These are phyloP conservation scores for Aethes cnicana DNA, from an alignment of 2,888 invertebrate species.

Conservation along the genomic window DNA sequence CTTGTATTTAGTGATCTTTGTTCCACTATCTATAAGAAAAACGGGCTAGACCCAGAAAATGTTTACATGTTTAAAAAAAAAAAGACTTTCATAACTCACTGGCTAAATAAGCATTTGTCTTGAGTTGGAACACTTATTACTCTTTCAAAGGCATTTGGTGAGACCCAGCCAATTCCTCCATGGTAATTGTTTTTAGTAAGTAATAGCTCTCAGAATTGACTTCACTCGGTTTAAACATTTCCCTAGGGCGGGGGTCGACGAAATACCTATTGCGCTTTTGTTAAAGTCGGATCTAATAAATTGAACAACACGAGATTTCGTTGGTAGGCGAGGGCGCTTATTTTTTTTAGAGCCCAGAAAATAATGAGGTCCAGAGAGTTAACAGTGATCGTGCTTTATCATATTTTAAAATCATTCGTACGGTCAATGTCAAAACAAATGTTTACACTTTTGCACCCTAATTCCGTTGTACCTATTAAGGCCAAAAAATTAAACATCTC, in stretches of 20 bases:
- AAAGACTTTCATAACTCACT: constrained; percentile 4
- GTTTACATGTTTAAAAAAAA: too few relatives aligned
- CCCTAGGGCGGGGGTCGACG: constrained; percentile 35
- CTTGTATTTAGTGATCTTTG: too few relatives aligned
- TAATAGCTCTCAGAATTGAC: constrained; percentile 37
- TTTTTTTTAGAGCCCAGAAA: constrained; percentile 9
- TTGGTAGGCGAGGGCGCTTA: not conserved
- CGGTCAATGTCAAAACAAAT: too few relatives aligned
- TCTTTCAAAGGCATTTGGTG: not conserved
- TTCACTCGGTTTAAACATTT: constrained; percentile 36
- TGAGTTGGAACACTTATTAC: constrained; percentile 3
- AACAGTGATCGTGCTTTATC: too few relatives aligned
- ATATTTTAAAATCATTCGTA: too few relatives aligned
- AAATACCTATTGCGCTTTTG: constrained; percentile 32
- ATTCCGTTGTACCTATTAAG: too few relatives aligned
- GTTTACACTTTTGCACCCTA: too few relatives aligned
- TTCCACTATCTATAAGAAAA: too few relatives aligned
- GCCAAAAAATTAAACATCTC: too few relatives aligned
- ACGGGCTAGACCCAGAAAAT: too few relatives aligned
- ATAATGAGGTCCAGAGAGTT: constrained; percentile 11
- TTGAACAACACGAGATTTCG: constrained; percentile 30
- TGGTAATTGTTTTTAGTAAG: constrained; percentile 38
- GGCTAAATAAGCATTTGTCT: constrained; percentile 12
- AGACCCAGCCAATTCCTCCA: constrained; percentile 26
- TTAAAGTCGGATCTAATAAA: constrained; percentile 37